Evolutionary conservation across 2,113 vertebrate species (phyloP).

Genomic region (Catharus bicknelli): DNA sequence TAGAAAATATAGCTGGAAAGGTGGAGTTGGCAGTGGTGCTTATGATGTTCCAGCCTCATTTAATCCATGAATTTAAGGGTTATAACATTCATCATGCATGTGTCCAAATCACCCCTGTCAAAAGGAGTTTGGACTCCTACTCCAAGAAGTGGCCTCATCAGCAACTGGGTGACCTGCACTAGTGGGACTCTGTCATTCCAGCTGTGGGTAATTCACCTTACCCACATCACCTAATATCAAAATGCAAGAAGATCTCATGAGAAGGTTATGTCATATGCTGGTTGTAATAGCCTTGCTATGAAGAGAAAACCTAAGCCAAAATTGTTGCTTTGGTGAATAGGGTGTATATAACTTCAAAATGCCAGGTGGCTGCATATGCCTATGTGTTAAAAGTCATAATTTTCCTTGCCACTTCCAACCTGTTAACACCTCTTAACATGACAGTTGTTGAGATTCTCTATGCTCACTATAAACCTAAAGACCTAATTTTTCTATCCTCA

Average conservation of each 20-base stretch:
- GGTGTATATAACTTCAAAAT: not conserved
- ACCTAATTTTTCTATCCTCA: not conserved
- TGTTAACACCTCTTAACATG: not conserved
- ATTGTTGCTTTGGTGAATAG: not conserved
- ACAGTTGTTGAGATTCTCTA: not conserved
- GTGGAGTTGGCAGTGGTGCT: not conserved
- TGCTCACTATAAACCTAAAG: not conserved
- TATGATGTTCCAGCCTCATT: not conserved
- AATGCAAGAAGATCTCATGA: not conserved
- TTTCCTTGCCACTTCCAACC: not conserved
- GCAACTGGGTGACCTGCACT: fast-evolving
- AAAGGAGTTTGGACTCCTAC: not conserved
- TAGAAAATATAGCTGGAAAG: not conserved
- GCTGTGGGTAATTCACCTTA: not conserved
- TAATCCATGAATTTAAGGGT: not conserved
- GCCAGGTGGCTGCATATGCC: not conserved
- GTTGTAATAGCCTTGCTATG: not conserved
- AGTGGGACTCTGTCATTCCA: not conserved
- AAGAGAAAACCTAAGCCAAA: not conserved
- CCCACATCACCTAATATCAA: not conserved
- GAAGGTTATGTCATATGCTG: not conserved
- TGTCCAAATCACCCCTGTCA: not conserved
- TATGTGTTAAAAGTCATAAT: not conserved
- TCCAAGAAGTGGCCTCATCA: not conserved
- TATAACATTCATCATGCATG: not conserved